These are phyloP conservation scores for Guaruba guarouba DNA, from an alignment of 2,113 vertebrate species.

Conservation along the genomic window DNA sequence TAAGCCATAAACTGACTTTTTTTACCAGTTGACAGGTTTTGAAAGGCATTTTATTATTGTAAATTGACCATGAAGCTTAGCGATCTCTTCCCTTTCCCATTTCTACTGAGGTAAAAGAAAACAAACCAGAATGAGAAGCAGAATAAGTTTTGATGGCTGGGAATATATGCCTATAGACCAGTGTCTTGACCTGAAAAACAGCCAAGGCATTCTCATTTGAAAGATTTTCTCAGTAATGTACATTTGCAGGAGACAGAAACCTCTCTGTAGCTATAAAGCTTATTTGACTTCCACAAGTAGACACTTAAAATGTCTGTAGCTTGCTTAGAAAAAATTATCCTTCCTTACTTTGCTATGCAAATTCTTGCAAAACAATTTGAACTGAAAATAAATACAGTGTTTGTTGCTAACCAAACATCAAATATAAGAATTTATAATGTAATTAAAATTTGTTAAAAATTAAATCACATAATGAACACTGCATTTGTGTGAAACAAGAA, in stretches of 20 bases:
- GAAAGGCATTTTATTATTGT: constrained; percentile 66
- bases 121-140: not conserved
- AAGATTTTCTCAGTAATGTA: not conserved
- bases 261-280: not conserved
- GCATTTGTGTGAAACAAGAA: not conserved
- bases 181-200: not conserved
- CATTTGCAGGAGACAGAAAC: not conserved
- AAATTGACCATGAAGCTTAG: constrained; percentile 68
- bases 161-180: not conserved
- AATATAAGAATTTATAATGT: not conserved
- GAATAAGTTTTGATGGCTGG: constrained; percentile 50
- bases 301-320: not conserved
- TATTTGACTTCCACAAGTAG: not conserved
- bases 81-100: constrained; percentile 30
- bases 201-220: not conserved
- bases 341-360: not conserved
- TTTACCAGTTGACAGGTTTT: constrained; percentile 39
- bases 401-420: not conserved
- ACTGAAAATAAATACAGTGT: not conserved
- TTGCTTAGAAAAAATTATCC: not conserved
- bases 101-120: not conserved
- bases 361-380: not conserved
- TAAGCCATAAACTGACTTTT: constrained; percentile 45
- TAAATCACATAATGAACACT: not conserved
- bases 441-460: not conserved